Evolutionary conservation across 92 coral and sea anemone species (phyloP), one percentile per base, ranked within the genome.

Genomic region (Siderastrea siderea): DNA sequence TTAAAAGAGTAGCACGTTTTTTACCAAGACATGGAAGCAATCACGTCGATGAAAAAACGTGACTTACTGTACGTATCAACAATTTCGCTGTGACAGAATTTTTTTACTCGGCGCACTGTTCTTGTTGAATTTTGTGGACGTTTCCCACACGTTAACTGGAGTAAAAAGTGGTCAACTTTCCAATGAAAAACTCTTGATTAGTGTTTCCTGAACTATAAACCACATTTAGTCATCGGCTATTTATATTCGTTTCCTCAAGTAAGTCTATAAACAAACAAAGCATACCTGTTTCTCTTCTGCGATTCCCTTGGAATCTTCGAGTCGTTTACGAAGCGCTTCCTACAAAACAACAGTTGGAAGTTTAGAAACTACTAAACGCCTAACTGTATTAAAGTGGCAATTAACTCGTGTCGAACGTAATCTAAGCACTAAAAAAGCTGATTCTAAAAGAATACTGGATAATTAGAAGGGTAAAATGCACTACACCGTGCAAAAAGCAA

Each of bases 241-340:
- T 26, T 26, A 26, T 26, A 26, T 26, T 26, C 38, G 38, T 26
- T 26, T 26, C 38, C 38, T 26, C 38, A 26, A 50, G 50, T 26
- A 54, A 75, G 2, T 9, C 49, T 6, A n/a, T 3, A 3, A 81
- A 7, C 13, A 14, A 65, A 11, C 45, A 19, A 53, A 16, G 75
- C 94, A 68, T 69, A 92, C 97, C 84, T 81, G 68, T 69, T 89
- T 91, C 52, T 94, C 98, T 49, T 92, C 95, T 16, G 81, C 89
- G n/a, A 87, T 63, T n/a, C 92, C 84, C 59, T 92, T 94, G 50
- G 95, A 71, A 61, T 94, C 98, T 54, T 94, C 98, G 8, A 94
- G 83, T 61, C 98, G 79, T 75, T 73, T 92, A 66, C 91, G 89
- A 53, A 94, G 85, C 5, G 95, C 95, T 71, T 94, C 98, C 98